Percentiles rank a stretch among this genome's conserved stretches.
Evolutionary conservation across 2,797 vertebrate species (phyloP).

Genomic region (Enteromius trimaculatus): DNA sequence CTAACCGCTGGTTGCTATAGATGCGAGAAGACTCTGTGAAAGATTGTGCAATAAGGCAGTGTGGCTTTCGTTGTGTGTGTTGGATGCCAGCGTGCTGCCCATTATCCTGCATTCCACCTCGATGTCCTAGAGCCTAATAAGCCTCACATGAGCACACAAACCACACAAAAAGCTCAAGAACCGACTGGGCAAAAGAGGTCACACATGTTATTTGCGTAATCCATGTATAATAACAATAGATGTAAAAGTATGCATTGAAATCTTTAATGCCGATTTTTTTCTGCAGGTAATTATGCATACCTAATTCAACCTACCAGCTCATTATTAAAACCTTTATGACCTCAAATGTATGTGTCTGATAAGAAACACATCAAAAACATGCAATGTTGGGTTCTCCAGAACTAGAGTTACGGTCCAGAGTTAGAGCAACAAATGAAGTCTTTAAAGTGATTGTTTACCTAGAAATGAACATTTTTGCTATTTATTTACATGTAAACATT

Average conservation of each 20-base stretch:
- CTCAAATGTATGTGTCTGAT: background rate
- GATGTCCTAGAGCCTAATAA: constrained; percentile 67
- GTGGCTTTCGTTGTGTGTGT: constrained; percentile 47
- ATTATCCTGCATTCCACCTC: constrained; percentile 73
- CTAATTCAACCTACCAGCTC: background rate
- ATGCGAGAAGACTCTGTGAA: constrained; percentile 23
- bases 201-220: background rate
- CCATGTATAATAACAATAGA: background rate
- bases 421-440: background rate
- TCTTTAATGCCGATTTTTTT: background rate
- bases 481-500: background rate
- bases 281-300: background rate
- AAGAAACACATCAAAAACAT: background rate
- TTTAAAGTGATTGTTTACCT: background rate
- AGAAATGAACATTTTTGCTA: background rate
- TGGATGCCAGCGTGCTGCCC: constrained; percentile 59
- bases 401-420: background rate
- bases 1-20: constrained; percentile 4
- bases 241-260: background rate
- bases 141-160: constrained; percentile 75
- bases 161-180: constrained; percentile 30
- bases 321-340: background rate
- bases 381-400: background rate
- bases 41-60: constrained; percentile 17
- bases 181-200: background rate